phyloP scores from a whole-genome alignment of 2,113 vertebrate species.

The Sinocyclocheilus anophthalmus region DNA sequence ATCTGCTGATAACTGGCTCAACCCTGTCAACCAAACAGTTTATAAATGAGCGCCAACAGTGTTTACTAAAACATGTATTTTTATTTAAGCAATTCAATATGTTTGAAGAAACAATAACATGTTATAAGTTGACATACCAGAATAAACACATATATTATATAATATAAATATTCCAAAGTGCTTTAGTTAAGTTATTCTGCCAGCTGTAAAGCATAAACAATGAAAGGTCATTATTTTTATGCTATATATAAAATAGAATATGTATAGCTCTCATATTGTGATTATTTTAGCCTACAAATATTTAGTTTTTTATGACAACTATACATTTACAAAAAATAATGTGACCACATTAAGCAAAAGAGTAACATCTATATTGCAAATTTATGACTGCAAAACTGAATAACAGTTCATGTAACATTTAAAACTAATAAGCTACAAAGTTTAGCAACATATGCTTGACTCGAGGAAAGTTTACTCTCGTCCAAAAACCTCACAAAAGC shows the following conservation, averaged over 20 bases:
- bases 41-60: not conserved
- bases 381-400: too few relatives aligned
- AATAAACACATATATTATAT: not conserved
- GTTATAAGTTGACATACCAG: not conserved
- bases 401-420: too few relatives aligned
- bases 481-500: constrained; percentile 63
- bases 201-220: not conserved
- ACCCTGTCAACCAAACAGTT: not conserved
- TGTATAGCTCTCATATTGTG: not conserved
- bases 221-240: not conserved
- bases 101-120: not conserved
- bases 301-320: not conserved
- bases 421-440: not conserved
- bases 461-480: rapidly evolving
- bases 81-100: too few relatives aligned
- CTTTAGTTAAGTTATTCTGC: not conserved
- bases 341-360: too few relatives aligned
- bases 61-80: too few relatives aligned
- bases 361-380: too few relatives aligned
- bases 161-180: not conserved
- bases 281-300: not conserved
- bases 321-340: too few relatives aligned
- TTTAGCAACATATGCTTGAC: not conserved
- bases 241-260: not conserved
- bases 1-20: not conserved